These are phyloP conservation scores for Pectinophora gossypiella DNA, from an alignment of 1,140 invertebrate species.

Conservation along the genomic window DNA sequence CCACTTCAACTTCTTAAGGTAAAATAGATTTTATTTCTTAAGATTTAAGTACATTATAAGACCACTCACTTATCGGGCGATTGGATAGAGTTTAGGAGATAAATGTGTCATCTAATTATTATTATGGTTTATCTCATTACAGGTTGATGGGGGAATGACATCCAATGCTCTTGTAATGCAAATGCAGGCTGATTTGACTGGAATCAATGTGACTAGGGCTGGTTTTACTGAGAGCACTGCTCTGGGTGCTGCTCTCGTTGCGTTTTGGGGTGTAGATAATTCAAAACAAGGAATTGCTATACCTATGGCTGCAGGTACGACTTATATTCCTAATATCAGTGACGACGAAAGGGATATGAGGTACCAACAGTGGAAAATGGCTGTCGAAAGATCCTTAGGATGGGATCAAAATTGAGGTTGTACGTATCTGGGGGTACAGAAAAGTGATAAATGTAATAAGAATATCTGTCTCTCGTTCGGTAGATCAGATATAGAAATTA, in stretches of 20 bases:
- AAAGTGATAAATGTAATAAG: too few species aligned
- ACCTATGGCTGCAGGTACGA: conserved; percentile 76
- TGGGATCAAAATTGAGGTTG: conserved; percentile 82
- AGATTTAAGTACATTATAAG: too few species aligned
- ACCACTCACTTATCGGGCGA: too few species aligned
- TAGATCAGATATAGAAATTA: too few species aligned
- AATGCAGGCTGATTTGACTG: conserved; percentile 76
- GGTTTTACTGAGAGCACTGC: conserved; percentile 91
- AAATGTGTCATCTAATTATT: too few species aligned
- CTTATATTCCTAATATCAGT: conserved; percentile 82
- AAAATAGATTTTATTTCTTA: too few species aligned
- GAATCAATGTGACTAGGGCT: conserved; percentile 80
- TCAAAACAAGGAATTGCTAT: conserved; percentile 46
- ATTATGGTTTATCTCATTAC: conserved; percentile 23
- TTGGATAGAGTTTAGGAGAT: too few species aligned
- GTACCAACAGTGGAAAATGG: conserved; percentile 90
- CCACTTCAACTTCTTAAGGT: conserved; percentile 83
- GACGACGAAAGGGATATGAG: conserved; percentile 83
- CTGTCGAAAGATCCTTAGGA: conserved; percentile 85
- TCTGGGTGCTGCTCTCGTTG: conserved; percentile 88
- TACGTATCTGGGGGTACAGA: too few species aligned
- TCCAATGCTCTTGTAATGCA: conserved; percentile 92
- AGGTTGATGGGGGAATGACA: conserved; percentile 96
- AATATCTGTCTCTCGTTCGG: too few species aligned
- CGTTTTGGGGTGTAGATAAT: conserved; percentile 81